Evolutionary conservation across 2,888 invertebrate genomes (phyloP).

Genomic region (Drosophila putrida): DNA sequence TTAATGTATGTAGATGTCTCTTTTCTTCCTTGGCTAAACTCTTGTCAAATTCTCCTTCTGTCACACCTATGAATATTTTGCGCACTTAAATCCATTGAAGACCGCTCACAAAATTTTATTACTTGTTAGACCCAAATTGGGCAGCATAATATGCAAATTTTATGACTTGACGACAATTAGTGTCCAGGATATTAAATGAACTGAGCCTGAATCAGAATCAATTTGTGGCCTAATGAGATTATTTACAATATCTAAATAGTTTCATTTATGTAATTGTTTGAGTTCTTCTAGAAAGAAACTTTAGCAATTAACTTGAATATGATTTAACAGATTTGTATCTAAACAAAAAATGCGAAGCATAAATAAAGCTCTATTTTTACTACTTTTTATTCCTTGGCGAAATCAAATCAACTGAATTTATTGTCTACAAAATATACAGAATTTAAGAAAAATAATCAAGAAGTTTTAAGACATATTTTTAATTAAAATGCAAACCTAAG

Average conservation of each 20-base stretch:
- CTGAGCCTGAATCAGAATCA: not conserved
- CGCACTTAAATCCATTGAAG: constrained; percentile 4
- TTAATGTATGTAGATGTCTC: not conserved
- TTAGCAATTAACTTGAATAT: not conserved
- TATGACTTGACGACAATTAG: constrained; percentile 20
- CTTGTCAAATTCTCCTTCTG: constrained; percentile 3
- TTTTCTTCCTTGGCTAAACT: not conserved
- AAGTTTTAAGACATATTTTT: constrained; percentile 30
- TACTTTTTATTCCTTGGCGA: too few relatives aligned
- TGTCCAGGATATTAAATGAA: constrained; percentile 2
- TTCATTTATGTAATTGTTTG: not conserved
- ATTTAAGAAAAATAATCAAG: constrained; percentile 1
- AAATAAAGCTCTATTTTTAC: too few relatives aligned
- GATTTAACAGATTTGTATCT: too few relatives aligned
- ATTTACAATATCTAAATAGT: not conserved
- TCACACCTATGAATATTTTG: constrained; percentile 9
- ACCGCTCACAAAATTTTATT: constrained; percentile 12
- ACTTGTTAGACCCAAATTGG: constrained; percentile 4
- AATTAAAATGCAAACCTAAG: constrained; percentile 48
- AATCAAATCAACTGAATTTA: not conserved
- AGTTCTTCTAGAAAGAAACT: not conserved
- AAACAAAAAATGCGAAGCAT: too few relatives aligned
- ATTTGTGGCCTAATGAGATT: constrained; percentile 3
- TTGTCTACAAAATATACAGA: not conserved
- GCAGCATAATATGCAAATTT: constrained; percentile 23